Base-by-base conservation (phyloP, 2,113 vertebrate genomes). In the Pimephales promelas region DNA sequence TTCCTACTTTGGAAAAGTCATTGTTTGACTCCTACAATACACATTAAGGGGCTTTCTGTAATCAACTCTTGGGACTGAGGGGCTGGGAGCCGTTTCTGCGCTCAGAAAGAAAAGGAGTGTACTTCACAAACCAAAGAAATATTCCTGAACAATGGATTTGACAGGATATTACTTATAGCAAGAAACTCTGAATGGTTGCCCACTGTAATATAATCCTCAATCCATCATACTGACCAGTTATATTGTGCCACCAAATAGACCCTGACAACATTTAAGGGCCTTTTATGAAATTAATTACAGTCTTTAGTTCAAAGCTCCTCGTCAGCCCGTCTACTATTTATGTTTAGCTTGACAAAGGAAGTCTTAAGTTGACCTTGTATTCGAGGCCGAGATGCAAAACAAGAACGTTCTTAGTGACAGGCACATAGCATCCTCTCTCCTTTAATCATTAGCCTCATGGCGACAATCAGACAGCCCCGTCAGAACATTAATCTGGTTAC, bases 1-100 rank as follows among this genome's bases (percentile, higher is more conserved):
- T 94, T 94, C 94, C 93, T 94, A 91, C 89, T 61, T 89, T 93
- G 94, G 93, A 94, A 94, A 94, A 90, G 92, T 92, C 91, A 93
- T 94, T 94, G 93, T 94, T 93, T 91, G 89, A 64, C 89, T 86
- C 70, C 86, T 84, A 90, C 85, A 91, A 85, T 92, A 92, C 93
- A 94, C 92, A 94, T 93, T 92, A 91, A 92, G 83, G 82, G 91
- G 92, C 93, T 92, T 92, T 93, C 93, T 94, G 92, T 92, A 94
- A 93, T 93, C 92, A 57, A 85, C 89, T 87, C 90, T 90, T 83
- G 87, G 88, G 84, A 86, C 77, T 71, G 79, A 22, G 87, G 81
- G 79, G 40, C 75, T 82, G 84, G 82, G 43, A 90, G 91, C 88
- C 87, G 87, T 88, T 59, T 28, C 85, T 92, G 89, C 91, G 89